These are phyloP conservation scores for Hucho hucho DNA, from an alignment of 2,113 vertebrate species.

Conservation along the genomic window DNA sequence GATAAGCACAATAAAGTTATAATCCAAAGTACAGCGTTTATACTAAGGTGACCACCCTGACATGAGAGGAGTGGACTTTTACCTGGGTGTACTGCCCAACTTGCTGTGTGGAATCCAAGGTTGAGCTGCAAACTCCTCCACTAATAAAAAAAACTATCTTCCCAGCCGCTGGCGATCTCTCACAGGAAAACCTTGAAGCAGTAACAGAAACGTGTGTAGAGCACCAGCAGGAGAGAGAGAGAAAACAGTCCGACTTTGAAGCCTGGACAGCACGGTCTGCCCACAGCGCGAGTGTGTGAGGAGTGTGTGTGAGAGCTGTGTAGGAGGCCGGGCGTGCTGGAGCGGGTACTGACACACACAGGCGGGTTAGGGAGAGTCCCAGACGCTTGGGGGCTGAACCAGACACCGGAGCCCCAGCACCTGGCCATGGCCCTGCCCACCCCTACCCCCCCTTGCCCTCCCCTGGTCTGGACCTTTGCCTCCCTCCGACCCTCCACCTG, in stretches of 20 bases:
- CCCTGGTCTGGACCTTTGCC: background rate
- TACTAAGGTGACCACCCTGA: background rate
- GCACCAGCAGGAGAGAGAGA: background rate
- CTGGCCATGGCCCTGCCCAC: constrained; percentile 57
- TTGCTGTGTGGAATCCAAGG: constrained; percentile 75
- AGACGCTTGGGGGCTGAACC: constrained; percentile 50
- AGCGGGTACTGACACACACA: constrained; percentile 34
- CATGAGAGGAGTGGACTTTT: constrained; percentile 33
- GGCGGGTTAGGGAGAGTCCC: constrained; percentile 12
- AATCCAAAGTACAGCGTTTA: background rate
- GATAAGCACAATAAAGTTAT: background rate
- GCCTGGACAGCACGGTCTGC: constrained; percentile 30
- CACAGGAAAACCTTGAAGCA: constrained; percentile 26
- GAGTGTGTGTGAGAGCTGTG: constrained; percentile 16
- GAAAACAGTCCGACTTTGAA: background rate
- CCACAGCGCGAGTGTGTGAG: constrained; percentile 4
- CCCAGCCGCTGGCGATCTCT: constrained; percentile 33
- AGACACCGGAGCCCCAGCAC: constrained; percentile 57
- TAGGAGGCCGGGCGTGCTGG: constrained; percentile 56
- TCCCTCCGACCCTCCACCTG: constrained; percentile 8
- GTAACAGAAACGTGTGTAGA: background rate
- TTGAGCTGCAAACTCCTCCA: constrained; percentile 57
- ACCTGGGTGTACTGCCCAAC: constrained; percentile 75
- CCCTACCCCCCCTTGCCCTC: constrained; percentile 8
- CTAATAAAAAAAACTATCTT: constrained; percentile 21